Evolutionary conservation across 2,113 vertebrate genomes (phyloP), one percentile per base, ranked within the genome.

Genomic region (Saccopteryx leptura): DNA sequence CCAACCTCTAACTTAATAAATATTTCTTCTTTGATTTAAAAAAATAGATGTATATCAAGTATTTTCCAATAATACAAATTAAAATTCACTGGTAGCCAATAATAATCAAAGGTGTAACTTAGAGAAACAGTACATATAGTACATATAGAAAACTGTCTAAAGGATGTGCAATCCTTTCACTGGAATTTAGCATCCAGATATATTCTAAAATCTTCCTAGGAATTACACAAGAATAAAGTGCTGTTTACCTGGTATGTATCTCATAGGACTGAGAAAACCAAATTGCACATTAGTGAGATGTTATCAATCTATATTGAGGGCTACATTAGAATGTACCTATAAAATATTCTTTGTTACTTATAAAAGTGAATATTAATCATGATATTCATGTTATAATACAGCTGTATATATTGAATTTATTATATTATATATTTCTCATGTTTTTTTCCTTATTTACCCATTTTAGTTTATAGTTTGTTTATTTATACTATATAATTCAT

Each of bases 1-100:
- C n/a, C 9, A 63, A 26, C 11, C 8, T 4, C 6, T 60, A 80
- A 93, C 50, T 69, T 80, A 28, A 92, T 84, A 66, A 88, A 9
- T 88, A 52, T 60, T 93, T 95, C 52, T 63, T 14, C 50, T 90
- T 33, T 91, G 71, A 76, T 88, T 88, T 87, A 89, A 46, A 91
- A 86, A 92, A 86, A 83, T 63, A 93, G 19, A 28, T 95, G 4
- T 17, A 90, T 83, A 66, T 14, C 21, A 88, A 84, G 23, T 71
- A 24, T 86, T 71, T 76, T 60, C 31, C 18, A 88, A 65, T 90
- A 54, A 83, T 79, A 75, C 2, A 79, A n/a, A 58, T 10, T 72
- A 82, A 26, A 84, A 75, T 46, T 96, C 9, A 74, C 7, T 60
- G 19, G 52, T 39, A 82, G 50, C 10, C 5, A 86, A 48, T 75